These are phyloP conservation scores for Sisor rabdophorus DNA, from an alignment of 2,113 vertebrate species.

Conservation along the genomic window DNA sequence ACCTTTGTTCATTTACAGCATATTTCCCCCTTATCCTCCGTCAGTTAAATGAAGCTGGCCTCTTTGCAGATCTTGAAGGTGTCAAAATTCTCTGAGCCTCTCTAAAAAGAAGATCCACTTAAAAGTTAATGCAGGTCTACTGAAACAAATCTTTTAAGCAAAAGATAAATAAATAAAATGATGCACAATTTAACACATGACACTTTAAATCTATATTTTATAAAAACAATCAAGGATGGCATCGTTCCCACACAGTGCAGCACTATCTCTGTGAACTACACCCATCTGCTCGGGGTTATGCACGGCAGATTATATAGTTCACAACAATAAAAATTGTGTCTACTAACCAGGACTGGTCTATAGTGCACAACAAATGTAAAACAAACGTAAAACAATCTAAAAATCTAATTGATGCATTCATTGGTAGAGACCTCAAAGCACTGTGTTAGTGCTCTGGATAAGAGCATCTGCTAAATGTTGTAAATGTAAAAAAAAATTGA, in stretches of 20 bases:
- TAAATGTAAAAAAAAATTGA: conserved; percentile 36
- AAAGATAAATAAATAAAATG: conserved; percentile 58
- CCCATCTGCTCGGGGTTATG: background rate
- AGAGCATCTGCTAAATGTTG: too few relatives aligned
- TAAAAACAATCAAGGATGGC: conserved; percentile 49
- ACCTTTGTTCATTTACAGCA: conserved; percentile 40
- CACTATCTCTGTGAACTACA: background rate
- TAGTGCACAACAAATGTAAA: too few relatives aligned
- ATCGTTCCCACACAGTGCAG: background rate
- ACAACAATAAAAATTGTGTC: too few relatives aligned
- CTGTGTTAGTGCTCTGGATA: too few relatives aligned
- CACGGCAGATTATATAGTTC: conserved; percentile 29
- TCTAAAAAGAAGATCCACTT: conserved; percentile 37
- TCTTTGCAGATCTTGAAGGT: conserved; percentile 42
- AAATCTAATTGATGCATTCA: too few relatives aligned
- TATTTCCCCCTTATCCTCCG: background rate
- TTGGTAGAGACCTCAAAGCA: too few relatives aligned
- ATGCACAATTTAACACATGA: conserved; percentile 56
- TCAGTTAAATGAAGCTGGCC: conserved; percentile 50
- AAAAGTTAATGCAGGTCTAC: conserved; percentile 42
- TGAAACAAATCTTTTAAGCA: conserved; percentile 32
- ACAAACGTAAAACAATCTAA: too few relatives aligned
- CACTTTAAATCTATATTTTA: conserved; percentile 47
- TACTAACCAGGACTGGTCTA: too few relatives aligned
- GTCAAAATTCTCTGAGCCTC: conserved; percentile 42